phyloP scores from a whole-genome alignment of 2,888 invertebrate genomes.

The Cacoxenus indagator region DNA sequence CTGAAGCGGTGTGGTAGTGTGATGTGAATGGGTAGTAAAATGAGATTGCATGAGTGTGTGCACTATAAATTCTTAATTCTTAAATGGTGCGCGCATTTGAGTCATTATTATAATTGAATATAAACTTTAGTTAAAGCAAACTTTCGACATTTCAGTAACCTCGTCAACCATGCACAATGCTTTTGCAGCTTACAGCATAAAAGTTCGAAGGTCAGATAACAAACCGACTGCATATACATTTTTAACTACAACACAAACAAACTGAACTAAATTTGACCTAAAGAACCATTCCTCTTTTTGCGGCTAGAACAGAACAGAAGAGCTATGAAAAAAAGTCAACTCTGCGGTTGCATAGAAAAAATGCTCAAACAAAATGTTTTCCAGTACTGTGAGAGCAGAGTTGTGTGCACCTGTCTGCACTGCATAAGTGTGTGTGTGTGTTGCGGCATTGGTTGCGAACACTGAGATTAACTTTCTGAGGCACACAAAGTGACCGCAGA shows the following conservation, averaged over 20 bases:
- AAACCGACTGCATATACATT: neutral
- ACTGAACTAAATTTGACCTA: neutral
- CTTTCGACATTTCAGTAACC: neutral
- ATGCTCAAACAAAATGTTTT: slow-evolving; percentile 8
- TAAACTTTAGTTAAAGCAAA: neutral
- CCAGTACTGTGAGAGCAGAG: neutral
- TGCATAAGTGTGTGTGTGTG: neutral
- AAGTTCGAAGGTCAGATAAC: slow-evolving; percentile 3
- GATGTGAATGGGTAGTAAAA: too few relatives aligned
- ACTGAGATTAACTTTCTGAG: slow-evolving; percentile 63
- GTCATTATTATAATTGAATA: neutral
- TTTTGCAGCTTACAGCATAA: neutral
- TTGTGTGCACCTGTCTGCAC: neutral
- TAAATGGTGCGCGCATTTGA: neutral
- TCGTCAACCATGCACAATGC: neutral
- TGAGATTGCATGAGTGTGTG: neutral
- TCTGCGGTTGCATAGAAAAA: neutral
- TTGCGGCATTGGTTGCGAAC: slow-evolving; percentile 35
- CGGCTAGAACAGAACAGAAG: too few relatives aligned
- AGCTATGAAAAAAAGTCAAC: neutral
- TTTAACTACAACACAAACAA: slow-evolving; percentile 1
- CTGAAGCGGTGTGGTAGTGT: too few relatives aligned
- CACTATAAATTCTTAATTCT: neutral
- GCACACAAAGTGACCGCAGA: slow-evolving; percentile 62
- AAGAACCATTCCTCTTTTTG: neutral